Evolutionary conservation across 2,888 invertebrate species (phyloP).

Genomic region (Mimumesa dahlbomi): DNA sequence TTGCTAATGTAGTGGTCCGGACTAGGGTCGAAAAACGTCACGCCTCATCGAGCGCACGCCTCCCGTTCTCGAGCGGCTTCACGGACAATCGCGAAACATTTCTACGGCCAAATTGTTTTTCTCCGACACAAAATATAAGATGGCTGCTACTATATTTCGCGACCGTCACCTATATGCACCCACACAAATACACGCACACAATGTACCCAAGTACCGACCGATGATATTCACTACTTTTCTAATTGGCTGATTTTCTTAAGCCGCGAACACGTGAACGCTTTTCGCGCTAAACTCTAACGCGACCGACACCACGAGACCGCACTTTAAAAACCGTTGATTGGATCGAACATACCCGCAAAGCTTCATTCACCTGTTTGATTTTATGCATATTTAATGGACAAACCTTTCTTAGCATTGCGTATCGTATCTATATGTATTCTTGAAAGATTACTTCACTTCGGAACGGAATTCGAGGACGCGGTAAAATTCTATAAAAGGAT

Average conservation of each 20-base stretch:
- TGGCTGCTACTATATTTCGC: conserved; percentile 79
- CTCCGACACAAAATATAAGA: conserved; percentile 81
- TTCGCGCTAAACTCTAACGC: conserved; percentile 22
- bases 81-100: conserved; percentile 77
- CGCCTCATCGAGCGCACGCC: conserved; percentile 78
- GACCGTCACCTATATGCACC: conserved; percentile 59
- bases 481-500: no score
- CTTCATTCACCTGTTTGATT: conserved; percentile 56
- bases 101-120: conserved; percentile 79
- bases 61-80: conserved; percentile 73
- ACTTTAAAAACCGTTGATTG: conserved; percentile 48
- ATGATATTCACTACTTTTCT: conserved; percentile 45
- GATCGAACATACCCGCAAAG: conserved; percentile 47
- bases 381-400: conserved; percentile 41
- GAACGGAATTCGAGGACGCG: no score
- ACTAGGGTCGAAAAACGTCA: conserved; percentile 77
- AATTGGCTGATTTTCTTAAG: conserved; percentile 59
- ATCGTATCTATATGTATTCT: no score
- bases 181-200: conserved; percentile 45
- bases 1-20: conserved; percentile 79
- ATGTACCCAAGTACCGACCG: conserved; percentile 50
- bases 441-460: no score
- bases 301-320: conserved; percentile 29
- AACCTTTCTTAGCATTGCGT: conserved; percentile 18
- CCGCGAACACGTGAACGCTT: conserved; percentile 41